Evolutionary conservation across 2,888 invertebrate genomes (phyloP).

Genomic region (Margaritifera margaritifera): DNA sequence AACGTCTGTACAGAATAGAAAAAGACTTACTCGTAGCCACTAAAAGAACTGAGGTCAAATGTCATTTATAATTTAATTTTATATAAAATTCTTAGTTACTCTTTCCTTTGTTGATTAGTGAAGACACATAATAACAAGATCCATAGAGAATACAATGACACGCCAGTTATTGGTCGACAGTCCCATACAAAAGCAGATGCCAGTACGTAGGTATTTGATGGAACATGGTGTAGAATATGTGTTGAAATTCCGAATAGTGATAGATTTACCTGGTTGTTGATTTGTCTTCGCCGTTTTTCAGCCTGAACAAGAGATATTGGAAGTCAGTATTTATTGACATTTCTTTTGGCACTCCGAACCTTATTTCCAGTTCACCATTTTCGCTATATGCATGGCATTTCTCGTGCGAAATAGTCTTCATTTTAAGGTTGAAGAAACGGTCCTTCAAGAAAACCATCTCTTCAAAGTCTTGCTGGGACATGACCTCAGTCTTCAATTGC

Average conservation of each 20-base stretch:
- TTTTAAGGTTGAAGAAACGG: slow-evolving; percentile 58
- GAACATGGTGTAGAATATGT: too few relatives aligned
- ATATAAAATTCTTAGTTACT: too few relatives aligned
- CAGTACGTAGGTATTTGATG: too few relatives aligned
- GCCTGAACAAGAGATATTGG: slow-evolving; percentile 41
- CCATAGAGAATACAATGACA: too few relatives aligned
- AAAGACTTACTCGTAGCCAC: too few relatives aligned
- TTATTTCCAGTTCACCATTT: slow-evolving; percentile 44
- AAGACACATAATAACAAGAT: too few relatives aligned
- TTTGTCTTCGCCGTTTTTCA: slow-evolving; percentile 22
- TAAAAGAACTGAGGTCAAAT: too few relatives aligned
- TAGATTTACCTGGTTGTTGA: slow-evolving; percentile 24
- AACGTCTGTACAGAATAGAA: too few relatives aligned
- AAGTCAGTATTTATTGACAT: slow-evolving; percentile 38
- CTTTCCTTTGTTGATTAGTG: too few relatives aligned
- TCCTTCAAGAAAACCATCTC: slow-evolving; percentile 64
- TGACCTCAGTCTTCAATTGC: slow-evolving; percentile 56
- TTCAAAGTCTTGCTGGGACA: slow-evolving; percentile 55
- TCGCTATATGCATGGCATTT: slow-evolving; percentile 41
- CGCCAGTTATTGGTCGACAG: too few relatives aligned
- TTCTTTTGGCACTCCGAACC: slow-evolving; percentile 37
- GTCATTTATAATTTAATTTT: too few relatives aligned
- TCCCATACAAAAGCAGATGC: too few relatives aligned
- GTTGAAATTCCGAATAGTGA: background rate
- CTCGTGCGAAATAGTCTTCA: slow-evolving; percentile 48